phyloP scores from a whole-genome alignment of 2,113 vertebrate genomes.

The Merops nubicus region DNA sequence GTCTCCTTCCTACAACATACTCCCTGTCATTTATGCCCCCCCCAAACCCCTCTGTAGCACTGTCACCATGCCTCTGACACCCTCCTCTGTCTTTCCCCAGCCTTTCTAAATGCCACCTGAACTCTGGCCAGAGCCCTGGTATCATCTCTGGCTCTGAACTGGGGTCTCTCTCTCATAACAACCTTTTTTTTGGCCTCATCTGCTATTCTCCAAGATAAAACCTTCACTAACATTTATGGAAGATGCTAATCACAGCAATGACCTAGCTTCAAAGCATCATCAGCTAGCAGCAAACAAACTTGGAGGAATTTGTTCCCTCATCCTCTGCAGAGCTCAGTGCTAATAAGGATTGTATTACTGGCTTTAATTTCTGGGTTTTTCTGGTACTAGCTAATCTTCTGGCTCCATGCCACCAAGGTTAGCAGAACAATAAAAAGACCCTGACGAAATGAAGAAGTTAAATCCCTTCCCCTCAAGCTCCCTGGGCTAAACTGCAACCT shows the following conservation, averaged over 20 bases:
- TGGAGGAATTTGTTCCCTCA: not conserved
- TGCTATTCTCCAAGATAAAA: not conserved
- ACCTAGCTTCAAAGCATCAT: constrained; percentile 30
- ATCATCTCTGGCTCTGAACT: not conserved
- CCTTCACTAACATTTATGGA: not conserved
- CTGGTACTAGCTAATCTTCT: not conserved
- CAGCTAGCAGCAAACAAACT: constrained; percentile 7
- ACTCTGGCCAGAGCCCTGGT: not conserved
- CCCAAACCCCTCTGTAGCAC: not conserved
- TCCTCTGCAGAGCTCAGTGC: not conserved
- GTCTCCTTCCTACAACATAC: not conserved
- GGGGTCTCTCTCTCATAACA: too few relatives aligned
- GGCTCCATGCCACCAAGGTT: not conserved
- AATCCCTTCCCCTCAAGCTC: not conserved
- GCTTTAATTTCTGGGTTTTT: not conserved
- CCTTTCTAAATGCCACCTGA: not conserved
- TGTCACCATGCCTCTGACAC: not conserved
- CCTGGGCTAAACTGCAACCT: not conserved
- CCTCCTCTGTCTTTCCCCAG: not conserved
- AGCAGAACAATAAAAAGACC: not conserved
- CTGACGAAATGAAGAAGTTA: not conserved
- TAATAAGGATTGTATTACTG: not conserved
- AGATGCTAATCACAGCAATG: constrained; percentile 10
- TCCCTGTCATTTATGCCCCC: not conserved
- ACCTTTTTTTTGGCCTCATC: not conserved